Percentiles rank a stretch among this genome's conserved stretches.
Evolutionary conservation across 2,888 invertebrate species (phyloP).

Genomic region (Leptinotarsa rubiginosa): DNA sequence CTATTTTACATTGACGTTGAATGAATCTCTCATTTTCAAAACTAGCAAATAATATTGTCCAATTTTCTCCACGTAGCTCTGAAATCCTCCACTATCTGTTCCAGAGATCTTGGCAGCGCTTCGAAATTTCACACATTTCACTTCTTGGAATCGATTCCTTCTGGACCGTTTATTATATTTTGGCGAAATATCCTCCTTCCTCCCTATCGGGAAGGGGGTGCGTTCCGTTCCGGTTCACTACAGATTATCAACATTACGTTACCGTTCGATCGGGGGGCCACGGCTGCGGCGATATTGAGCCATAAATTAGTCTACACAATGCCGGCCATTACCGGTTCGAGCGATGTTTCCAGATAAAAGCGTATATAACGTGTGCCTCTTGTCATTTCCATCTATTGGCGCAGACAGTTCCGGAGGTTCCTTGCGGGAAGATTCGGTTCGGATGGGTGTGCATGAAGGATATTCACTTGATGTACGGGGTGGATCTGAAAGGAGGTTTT

Average conservation of each 20-base stretch:
- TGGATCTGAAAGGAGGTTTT: not conserved
- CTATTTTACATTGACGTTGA: too few relatives aligned
- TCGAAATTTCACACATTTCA: constrained; percentile 6
- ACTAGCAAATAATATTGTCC: not conserved
- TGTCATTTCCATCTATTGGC: constrained; percentile 53
- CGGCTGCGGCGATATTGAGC: constrained; percentile 62
- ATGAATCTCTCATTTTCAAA: too few relatives aligned
- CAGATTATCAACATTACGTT: constrained; percentile 62
- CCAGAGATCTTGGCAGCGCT: not conserved
- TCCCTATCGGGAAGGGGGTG: constrained; percentile 30
- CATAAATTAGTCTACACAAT: constrained; percentile 63
- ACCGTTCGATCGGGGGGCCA: constrained; percentile 57
- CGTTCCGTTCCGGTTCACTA: constrained; percentile 56
- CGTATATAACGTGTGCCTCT: constrained; percentile 54
- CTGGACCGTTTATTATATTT: constrained; percentile 36
- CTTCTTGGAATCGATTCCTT: constrained; percentile 27
- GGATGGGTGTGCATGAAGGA: not conserved
- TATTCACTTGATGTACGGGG: not conserved
- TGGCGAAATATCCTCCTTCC: constrained; percentile 24
- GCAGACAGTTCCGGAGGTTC: constrained; percentile 27
- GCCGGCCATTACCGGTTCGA: constrained; percentile 61
- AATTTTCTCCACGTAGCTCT: not conserved
- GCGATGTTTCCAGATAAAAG: constrained; percentile 60
- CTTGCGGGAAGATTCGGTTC: not conserved
- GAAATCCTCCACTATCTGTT: not conserved